Conservation (phyloP, 2,113 vertebrate genomes). For the Marmota flaviventris region DNA sequence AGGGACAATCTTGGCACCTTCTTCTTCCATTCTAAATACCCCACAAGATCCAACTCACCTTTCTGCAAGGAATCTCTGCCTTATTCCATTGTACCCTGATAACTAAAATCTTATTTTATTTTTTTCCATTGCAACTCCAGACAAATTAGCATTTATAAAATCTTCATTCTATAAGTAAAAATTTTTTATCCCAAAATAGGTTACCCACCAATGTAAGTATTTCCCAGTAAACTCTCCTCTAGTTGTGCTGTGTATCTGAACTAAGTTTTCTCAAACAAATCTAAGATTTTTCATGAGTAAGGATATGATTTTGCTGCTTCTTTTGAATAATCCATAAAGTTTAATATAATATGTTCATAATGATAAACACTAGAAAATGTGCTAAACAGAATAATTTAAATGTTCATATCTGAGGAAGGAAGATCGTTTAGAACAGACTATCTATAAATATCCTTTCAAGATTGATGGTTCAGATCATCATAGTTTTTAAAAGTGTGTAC, state of each 20-base stretch:
- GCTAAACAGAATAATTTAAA: background rate
- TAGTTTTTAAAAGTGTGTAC: background rate
- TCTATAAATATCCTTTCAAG: background rate
- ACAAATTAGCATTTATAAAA: background rate
- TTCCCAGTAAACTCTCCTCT: background rate
- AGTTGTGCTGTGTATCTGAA: background rate
- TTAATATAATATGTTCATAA: slow-evolving; percentile 7
- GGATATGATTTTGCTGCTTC: background rate
- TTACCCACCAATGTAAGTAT: background rate
- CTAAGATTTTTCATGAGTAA: background rate
- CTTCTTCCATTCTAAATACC: background rate
- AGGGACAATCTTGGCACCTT: background rate
- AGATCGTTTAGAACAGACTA: background rate
- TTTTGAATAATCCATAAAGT: background rate
- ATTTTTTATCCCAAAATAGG: background rate
- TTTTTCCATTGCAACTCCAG: background rate
- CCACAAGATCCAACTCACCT: background rate
- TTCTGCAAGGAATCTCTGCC: background rate
- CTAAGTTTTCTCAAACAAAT: background rate
- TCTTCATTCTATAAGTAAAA: background rate
- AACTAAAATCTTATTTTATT: background rate
- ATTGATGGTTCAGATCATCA: background rate
- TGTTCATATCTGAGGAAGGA: background rate
- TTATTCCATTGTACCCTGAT: background rate
- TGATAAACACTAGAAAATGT: background rate